Percentiles rank a stretch among this genome's conserved stretches.
These are phyloP conservation scores for Scomber japonicus DNA, from an alignment of 2,113 vertebrate species.

Conservation along the genomic window DNA sequence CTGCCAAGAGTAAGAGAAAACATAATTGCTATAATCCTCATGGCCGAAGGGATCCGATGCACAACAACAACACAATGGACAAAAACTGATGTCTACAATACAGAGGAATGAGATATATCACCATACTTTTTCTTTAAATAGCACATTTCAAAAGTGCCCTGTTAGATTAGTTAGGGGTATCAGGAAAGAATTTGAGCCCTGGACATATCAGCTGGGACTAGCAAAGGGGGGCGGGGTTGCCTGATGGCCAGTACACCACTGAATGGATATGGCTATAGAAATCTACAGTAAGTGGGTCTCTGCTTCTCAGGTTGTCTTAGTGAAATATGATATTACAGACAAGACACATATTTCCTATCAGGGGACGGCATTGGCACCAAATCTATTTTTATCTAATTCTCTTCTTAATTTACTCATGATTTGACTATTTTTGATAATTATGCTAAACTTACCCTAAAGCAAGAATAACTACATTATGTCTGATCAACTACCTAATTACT, in stretches of 20 bases:
- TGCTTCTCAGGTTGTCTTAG: slow-evolving; percentile 34
- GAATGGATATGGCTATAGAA: neutral
- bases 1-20: no score
- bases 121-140: neutral
- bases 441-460: slow-evolving; percentile 10
- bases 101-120: no score
- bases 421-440: slow-evolving; percentile 19
- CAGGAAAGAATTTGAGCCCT: no score
- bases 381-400: neutral
- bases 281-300: slow-evolving; percentile 15
- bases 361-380: slow-evolving; percentile 4
- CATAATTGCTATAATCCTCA: no score
- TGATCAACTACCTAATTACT: neutral
- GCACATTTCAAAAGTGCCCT: neutral
- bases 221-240: neutral
- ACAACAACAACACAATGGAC: no score
- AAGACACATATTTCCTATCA: slow-evolving; percentile 18
- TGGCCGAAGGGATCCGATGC: no score
- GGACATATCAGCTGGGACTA: no score
- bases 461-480: neutral
- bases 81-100: no score
- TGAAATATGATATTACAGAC: slow-evolving; percentile 38
- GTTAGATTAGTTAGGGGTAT: neutral
- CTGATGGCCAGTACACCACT: no score
- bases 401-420: neutral